Base-by-base conservation (phyloP, 2,113 vertebrate genomes). In the Callipepla californica region DNA sequence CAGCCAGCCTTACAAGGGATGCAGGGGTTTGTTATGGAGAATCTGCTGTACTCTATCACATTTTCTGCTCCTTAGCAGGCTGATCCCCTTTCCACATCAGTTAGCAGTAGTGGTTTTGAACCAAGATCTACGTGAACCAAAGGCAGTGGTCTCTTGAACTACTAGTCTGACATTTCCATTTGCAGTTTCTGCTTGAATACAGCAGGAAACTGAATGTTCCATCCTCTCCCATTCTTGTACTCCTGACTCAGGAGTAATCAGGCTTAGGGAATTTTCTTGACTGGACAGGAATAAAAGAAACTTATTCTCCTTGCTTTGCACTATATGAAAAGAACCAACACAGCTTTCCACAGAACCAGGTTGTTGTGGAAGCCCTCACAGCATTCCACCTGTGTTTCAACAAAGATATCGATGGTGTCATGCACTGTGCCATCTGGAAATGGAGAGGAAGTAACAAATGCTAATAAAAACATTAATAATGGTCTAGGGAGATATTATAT, bases 381-480 rank as follows among this genome's bases (percentile, higher is more conserved):
- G 63, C 1, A 5, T 48, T 82, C 69, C 36, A 68, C 12, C 25
- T 74, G 23, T 0, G 10, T 51, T 89, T 81, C 57, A 58, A 17
- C 13, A n/a, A 67, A 86, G 69, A 19, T 50, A 36, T 42, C 68
- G 74, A 81, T 59, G 76, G 66, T 8, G 0, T 63, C 82, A 57
- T 53, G 40, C 13, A 13, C 63, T 6, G 5, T 14, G 34, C 47
- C 25, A 38, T 92, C 81, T 93, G 45, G 48, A 77, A 95, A 59
- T 10, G 10, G 21, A 62, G n/a, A 89, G 51, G 12, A 89, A 66
- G 36, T 22, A 80, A 73, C 22, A 48, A 26, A 18, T 75, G 8
- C 38, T 92, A 75, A 94, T 70, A 90, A 91, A 30, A 89, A 42
- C 19, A 90, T 87, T 75, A 90, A 79, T 77, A 81, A 50, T 53